Percentiles rank a stretch among this genome's conserved stretches.
Evolutionary conservation across 1,140 invertebrate species (phyloP).

Genomic region (Andricus grossulariae): DNA sequence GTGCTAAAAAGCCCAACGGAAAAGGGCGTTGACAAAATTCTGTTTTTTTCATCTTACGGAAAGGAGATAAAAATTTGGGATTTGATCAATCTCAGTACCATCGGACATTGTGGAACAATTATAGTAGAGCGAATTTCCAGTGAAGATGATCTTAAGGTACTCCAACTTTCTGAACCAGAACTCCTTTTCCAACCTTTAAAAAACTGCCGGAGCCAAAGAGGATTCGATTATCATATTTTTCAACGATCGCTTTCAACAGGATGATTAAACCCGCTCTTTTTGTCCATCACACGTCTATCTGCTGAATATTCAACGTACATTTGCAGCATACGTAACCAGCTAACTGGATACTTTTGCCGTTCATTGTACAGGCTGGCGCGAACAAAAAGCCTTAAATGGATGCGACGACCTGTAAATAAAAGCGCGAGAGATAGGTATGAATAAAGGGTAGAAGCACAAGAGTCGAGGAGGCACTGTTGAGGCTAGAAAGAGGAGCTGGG

Average conservation of each 20-base stretch:
- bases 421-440: constrained; percentile 24
- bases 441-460: constrained; percentile 45
- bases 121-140: background rate
- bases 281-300: background rate
- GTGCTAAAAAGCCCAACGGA: background rate
- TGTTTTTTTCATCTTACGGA: background rate
- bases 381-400: constrained; percentile 22
- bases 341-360: constrained; percentile 20
- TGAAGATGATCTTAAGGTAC: no score
- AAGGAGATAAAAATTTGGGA: background rate
- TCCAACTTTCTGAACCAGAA: no score
- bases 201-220: background rate
- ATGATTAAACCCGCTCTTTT: constrained; percentile 20
- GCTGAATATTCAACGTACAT: constrained; percentile 22
- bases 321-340: constrained; percentile 11
- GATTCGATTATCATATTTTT: constrained; percentile 16
- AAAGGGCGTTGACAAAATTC: background rate
- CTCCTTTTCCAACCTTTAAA: background rate
- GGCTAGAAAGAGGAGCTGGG: constrained; percentile 15
- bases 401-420: constrained; percentile 29
- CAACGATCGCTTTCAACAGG: constrained; percentile 15
- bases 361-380: constrained; percentile 5
- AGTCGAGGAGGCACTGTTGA: constrained; percentile 16
- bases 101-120: background rate
- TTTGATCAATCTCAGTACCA: background rate